Conservation (phyloP, 92 coral and sea anemone genomes). For the Parazoanthus darwini region DNA sequence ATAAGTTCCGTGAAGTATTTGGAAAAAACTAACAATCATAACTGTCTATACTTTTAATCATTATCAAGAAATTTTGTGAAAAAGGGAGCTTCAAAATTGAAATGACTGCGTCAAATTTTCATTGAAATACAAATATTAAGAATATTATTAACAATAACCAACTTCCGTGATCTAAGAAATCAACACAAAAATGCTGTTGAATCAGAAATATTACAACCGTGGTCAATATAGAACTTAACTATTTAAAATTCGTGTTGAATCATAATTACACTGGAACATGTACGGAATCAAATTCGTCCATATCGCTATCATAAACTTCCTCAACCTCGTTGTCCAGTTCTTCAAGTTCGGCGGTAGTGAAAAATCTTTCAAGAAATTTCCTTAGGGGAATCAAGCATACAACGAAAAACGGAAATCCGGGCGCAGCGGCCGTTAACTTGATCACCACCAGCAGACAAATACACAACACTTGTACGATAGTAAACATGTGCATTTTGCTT, state of each 20-base stretch:
- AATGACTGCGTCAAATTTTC: not conserved
- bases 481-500: slow-evolving; percentile 87
- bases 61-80: not conserved
- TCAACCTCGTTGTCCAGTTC: slow-evolving; percentile 92
- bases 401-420: slow-evolving; percentile 83
- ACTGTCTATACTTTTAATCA: not conserved
- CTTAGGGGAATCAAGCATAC: slow-evolving; percentile 90
- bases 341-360: slow-evolving; percentile 77
- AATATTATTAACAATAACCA: no score
- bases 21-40: no score
- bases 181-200: not conserved
- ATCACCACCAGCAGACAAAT: slow-evolving; percentile 71
- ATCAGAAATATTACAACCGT: not conserved
- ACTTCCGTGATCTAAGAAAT: not conserved
- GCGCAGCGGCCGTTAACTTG: slow-evolving; percentile 77
- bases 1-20: no score
- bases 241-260: not conserved
- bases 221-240: no score
- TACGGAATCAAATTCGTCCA: slow-evolving; percentile 91
- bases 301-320: slow-evolving; percentile 86
- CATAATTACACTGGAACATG: slow-evolving; percentile 76
- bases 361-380: slow-evolving; percentile 77
- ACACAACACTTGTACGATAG: slow-evolving; percentile 82
- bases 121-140: not conserved
- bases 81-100: no score